Evolutionary conservation across 2,888 invertebrate species (phyloP).

Genomic region (Dasypolia templi): DNA sequence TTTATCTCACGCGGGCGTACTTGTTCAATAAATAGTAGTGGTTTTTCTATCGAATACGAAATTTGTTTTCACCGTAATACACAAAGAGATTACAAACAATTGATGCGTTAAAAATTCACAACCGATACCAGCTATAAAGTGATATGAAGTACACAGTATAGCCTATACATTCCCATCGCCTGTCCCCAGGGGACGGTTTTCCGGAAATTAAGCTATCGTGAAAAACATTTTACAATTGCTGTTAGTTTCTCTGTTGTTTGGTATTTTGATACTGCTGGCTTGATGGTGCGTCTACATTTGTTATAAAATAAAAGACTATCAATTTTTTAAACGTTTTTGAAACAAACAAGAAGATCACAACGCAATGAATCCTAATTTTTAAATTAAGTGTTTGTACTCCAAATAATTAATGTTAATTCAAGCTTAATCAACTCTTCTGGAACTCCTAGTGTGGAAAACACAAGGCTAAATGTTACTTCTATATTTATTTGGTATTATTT

Average conservation of each 20-base stretch:
- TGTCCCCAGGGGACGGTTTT: slow-evolving; percentile 66
- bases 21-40: slow-evolving; percentile 43
- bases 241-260: slow-evolving; percentile 68
- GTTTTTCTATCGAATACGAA: slow-evolving; percentile 10
- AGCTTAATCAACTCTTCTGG: slow-evolving; percentile 1
- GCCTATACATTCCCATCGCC: slow-evolving; percentile 51
- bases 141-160: slow-evolving; percentile 59
- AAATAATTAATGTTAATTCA: not conserved
- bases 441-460: not conserved
- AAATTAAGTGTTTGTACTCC: not conserved
- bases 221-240: slow-evolving; percentile 73
- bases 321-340: slow-evolving; percentile 23
- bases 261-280: slow-evolving; percentile 64
- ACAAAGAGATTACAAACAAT: slow-evolving; percentile 54
- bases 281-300: slow-evolving; percentile 46
- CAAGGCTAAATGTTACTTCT: not conserved
- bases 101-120: slow-evolving; percentile 59
- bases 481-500: slow-evolving; percentile 19
- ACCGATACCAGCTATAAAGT: slow-evolving; percentile 51
- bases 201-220: slow-evolving; percentile 70
- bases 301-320: slow-evolving; percentile 27
- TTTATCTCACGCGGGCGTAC: slow-evolving; percentile 33
- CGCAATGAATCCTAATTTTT: not conserved
- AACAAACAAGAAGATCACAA: slow-evolving; percentile 2
- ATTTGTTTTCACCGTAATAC: slow-evolving; percentile 29